Conservation (phyloP, 2,888 invertebrate species). For the Axea sp. region DNA sequence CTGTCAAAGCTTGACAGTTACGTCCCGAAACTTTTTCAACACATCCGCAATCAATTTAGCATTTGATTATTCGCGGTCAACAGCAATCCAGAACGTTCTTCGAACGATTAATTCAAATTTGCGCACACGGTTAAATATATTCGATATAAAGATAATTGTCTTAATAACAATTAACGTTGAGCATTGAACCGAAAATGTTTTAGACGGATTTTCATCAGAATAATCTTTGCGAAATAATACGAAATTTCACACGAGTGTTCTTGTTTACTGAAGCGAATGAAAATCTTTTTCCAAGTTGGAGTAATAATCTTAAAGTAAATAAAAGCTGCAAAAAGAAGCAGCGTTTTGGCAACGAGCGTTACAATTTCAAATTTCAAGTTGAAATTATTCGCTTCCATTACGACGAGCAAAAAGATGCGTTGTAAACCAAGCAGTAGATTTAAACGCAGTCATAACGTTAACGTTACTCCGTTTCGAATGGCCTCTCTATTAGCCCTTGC, state of each 20-base stretch:
- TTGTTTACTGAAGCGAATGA: conserved; percentile 17
- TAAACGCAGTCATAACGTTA: conserved; percentile 6
- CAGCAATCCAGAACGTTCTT: too few relatives aligned
- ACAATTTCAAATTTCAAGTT: conserved; percentile 13
- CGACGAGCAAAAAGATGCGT: conserved; percentile 1
- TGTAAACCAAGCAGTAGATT: conserved; percentile 15
- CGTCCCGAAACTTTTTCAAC: conserved; percentile 37
- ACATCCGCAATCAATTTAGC: conserved; percentile 10
- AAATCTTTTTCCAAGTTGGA: conserved; percentile 29
- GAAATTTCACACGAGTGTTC: conserved; percentile 3
- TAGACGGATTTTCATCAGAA: too few relatives aligned
- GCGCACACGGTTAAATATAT: too few relatives aligned
- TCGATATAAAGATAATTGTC: too few relatives aligned
- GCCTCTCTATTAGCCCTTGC: conserved; percentile 10
- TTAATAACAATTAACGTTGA: too few relatives aligned
- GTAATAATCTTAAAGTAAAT: conserved; percentile 14
- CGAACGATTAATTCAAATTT: too few relatives aligned
- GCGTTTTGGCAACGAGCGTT: conserved; percentile 2
- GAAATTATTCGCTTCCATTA: conserved; percentile 26
- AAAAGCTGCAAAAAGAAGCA: neutral
- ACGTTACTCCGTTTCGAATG: neutral
- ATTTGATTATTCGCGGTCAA: conserved; percentile 26
- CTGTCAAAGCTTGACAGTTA: conserved; percentile 43
- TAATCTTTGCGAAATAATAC: conserved; percentile 22
- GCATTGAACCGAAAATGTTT: too few relatives aligned